Evolutionary conservation across 2,797 vertebrate genomes (phyloP), one percentile per base, ranked within the genome.

Genomic region (Meda fulgida): DNA sequence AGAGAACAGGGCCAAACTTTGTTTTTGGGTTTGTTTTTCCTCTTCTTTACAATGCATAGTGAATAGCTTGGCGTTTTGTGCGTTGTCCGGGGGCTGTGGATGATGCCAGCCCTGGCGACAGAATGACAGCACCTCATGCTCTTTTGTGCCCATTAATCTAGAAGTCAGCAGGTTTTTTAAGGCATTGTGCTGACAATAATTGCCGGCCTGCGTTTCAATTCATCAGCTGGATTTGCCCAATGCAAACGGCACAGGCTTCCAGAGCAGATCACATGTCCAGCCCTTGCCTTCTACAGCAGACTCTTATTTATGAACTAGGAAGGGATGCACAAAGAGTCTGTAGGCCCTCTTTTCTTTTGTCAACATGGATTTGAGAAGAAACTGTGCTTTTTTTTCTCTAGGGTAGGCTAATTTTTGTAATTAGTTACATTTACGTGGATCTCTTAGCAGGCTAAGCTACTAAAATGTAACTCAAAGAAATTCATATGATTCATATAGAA

Each of bases 141-240:
- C 93, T 92, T 96, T 96, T 96, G 94, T 95, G 93, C 94, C 89
- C 89, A 93, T 95, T 93, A 92, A 92, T 94, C 95, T 95, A 94
- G 89, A 95, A 96, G 96, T 97, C 96, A 97, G 96, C 97, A 97
- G 96, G 95, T 97, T 97, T 94, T 94, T 89, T 95, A 95, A 96
- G 95, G 95, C 94, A 94, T 94, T 96, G 93, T 94, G 95, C 95
- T 95, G 95, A 96, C 95, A 95, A 93, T 93, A 94, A 95, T 92
- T 93, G 92, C 90, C 92, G 94, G 93, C 91, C 91, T 93, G 92
- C 91, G 91, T 94, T 96, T 95, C 92, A 93, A 90, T 95, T 93
- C 91, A 95, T 96, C 94, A 95, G 95, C 95, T 96, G 92, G 94
- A 95, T 95, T 96, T 85, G 94, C 92, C 94, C 94, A 95, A 94